Conservation (phyloP, 2,113 vertebrate genomes). For the Struthio camelus region DNA sequence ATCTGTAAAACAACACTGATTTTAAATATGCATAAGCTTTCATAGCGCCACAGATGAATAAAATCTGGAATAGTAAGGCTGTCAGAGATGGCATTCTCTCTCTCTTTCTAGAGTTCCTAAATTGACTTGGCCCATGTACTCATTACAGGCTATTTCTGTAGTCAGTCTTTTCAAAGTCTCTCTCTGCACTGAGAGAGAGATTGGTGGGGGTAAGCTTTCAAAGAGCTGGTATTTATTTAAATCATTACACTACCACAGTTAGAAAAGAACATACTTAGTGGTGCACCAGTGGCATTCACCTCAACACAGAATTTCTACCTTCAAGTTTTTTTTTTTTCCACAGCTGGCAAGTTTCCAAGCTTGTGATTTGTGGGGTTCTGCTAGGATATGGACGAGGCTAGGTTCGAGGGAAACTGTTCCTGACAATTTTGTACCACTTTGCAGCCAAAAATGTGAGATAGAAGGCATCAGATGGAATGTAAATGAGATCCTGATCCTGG, state of each 20-base stretch:
- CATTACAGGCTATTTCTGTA: not conserved
- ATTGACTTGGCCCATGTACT: not conserved
- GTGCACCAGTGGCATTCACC: not conserved
- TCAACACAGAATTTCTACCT: not conserved
- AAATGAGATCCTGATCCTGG: constrained; percentile 18
- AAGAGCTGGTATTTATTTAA: not conserved
- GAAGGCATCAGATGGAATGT: constrained; percentile 10
- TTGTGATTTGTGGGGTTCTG: not conserved
- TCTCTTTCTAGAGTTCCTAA: not conserved
- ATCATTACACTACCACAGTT: not conserved
- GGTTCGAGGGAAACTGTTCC: not conserved
- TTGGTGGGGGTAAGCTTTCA: not conserved
- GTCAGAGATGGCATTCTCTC: not conserved
- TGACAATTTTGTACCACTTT: not conserved
- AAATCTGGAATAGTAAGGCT: not conserved
- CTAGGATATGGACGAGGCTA: not conserved
- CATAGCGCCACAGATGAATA: not conserved
- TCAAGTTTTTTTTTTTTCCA: not conserved
- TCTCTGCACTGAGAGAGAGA: not conserved
- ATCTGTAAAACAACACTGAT: not conserved
- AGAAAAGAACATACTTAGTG: not conserved
- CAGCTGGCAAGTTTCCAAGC: not conserved
- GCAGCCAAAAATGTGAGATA: not conserved
- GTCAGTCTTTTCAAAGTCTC: not conserved
- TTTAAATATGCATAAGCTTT: constrained; percentile 7